Conservation (phyloP, 1,140 invertebrate species). For the Drosophila parvula region DNA sequence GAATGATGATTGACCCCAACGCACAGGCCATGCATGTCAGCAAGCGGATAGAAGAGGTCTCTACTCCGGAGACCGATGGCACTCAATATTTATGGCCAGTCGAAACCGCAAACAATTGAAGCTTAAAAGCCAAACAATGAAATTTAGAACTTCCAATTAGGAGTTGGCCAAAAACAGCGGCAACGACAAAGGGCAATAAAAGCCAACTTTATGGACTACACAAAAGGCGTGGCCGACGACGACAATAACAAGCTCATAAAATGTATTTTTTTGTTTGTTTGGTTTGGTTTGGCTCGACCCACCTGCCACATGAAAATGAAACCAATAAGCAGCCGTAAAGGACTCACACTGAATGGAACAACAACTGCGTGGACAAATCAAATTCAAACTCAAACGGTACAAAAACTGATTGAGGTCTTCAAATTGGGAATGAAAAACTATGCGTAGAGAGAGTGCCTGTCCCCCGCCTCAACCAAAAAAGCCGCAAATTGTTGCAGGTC, state of each 20-base stretch:
- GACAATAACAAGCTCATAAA: slow-evolving; percentile 80
- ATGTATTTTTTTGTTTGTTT: slow-evolving; percentile 37
- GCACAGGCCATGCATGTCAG: slow-evolving; percentile 37
- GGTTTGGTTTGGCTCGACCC: slow-evolving; percentile 30
- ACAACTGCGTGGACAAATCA: slow-evolving; percentile 14
- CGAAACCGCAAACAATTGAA: slow-evolving; percentile 78
- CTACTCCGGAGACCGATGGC: slow-evolving; percentile 14
- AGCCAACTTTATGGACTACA: slow-evolving; percentile 59
- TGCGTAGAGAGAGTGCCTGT: slow-evolving; percentile 8
- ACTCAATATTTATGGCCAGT: slow-evolving; percentile 75
- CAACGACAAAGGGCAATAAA: slow-evolving; percentile 58
- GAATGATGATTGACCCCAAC: slow-evolving; percentile 61
- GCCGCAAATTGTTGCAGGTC: slow-evolving; percentile 48
- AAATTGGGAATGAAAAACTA: slow-evolving; percentile 45
- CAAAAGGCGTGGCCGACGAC: slow-evolving; percentile 57
- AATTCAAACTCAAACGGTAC: slow-evolving; percentile 59
- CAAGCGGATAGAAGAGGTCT: slow-evolving; percentile 39
- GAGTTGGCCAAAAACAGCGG: slow-evolving; percentile 52
- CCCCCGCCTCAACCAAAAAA: slow-evolving; percentile 22
- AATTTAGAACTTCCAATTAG: slow-evolving; percentile 81
- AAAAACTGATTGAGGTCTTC: slow-evolving; percentile 67
- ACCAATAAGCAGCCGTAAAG: slow-evolving; percentile 70
- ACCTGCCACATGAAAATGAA: slow-evolving; percentile 58
- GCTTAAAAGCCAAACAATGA: slow-evolving; percentile 81
- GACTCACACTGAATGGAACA: slow-evolving; percentile 17